Evolutionary conservation across 2,797 vertebrate genomes (phyloP).

Genomic region (Pachyuromys duprasi): DNA sequence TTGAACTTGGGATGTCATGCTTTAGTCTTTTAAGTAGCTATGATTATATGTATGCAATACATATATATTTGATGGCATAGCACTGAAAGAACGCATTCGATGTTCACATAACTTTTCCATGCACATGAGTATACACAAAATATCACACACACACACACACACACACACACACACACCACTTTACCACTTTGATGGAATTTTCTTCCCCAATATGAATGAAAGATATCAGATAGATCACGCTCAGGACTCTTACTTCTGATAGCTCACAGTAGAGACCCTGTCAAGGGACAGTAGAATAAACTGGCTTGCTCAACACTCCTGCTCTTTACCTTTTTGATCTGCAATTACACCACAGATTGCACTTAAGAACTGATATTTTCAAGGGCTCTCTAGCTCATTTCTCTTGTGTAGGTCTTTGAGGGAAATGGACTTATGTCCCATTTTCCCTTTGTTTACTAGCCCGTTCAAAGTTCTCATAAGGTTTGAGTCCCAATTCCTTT

Average conservation of each 20-base stretch:
- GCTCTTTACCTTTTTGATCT: background rate
- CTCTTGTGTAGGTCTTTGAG: background rate
- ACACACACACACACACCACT: background rate
- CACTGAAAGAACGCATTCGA: background rate
- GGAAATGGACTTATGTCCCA: background rate
- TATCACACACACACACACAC: background rate
- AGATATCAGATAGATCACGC: background rate
- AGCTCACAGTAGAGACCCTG: background rate
- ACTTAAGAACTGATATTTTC: background rate
- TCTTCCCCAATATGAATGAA: background rate
- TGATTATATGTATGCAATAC: no score
- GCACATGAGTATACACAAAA: accelerated
- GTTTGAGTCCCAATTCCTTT: background rate
- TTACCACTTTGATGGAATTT: background rate
- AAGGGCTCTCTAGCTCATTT: background rate
- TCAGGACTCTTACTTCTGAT: background rate
- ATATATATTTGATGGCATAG: background rate
- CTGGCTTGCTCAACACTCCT: background rate
- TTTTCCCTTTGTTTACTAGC: background rate
- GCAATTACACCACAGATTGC: accelerated
- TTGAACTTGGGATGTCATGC: background rate
- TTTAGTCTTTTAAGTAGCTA: background rate
- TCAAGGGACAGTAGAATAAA: background rate
- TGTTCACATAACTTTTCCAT: background rate
- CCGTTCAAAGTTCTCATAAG: background rate